Evolutionary conservation across 1,140 invertebrate species (phyloP), one percentile per base, ranked within the genome.

Genomic region (Zaprionus tsacasi): DNA sequence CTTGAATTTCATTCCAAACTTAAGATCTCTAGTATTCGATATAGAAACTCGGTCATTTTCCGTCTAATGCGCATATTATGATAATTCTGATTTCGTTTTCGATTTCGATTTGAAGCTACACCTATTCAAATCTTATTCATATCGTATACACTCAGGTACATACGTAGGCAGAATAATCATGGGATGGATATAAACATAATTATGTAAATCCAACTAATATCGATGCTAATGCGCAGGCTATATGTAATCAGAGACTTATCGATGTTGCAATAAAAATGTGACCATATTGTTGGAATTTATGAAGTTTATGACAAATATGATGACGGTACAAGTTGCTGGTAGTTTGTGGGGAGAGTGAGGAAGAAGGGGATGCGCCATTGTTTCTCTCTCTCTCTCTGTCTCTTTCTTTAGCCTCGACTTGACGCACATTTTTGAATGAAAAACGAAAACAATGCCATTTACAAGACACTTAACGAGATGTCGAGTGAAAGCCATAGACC

Each of bases 381-480:
- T 81, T 65, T 76, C 48, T 50, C n/a, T 48, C 43, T 66, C 33
- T 21, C 21, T 21, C 21, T 21, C 21, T 21, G 1, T 21, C 21
- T 21, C 21, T 21, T 21, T 21, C 21, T 1, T 2, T 21, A 1
- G 21, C 21, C 48, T 61, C 8, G 8, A n/a, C 27, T 40, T 25
- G 43, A 80, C 82, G 86, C 82, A 87, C 80, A 87, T 80, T 87
- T 87, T 87, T 87, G 82, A 87, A 87, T 87, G 82, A 87, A 87
- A 87, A 87, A 87, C 83, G 82, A 87, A 87, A 87, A 87, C 82
- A 87, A 87, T 87, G 83, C 80, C 82, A 87, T 87, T 87, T 87
- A 87, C 82, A 87, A 87, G 82, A 87, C 82, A 87, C 82, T 87
- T 87, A 88, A 87, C 82, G 82, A 88, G 82, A 87, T 87, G 83